Percentiles rank a stretch among this genome's conserved stretches.
phyloP scores from a whole-genome alignment of 2,888 invertebrate species.

The Aphidoletes aphidimyza region DNA sequence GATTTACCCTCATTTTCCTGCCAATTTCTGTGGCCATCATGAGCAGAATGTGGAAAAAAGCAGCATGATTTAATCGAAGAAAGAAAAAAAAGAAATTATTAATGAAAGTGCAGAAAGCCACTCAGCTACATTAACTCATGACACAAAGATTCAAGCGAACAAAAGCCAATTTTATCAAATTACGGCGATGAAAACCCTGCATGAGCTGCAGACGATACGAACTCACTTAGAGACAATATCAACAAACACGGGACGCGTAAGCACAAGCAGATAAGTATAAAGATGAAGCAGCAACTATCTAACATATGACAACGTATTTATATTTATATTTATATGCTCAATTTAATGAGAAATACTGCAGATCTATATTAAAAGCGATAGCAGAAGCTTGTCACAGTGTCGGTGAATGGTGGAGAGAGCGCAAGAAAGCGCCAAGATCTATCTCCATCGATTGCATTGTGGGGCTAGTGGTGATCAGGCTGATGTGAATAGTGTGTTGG shows the following conservation, averaged over 20 bases:
- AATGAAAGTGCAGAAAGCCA: neutral
- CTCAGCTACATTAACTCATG: neutral
- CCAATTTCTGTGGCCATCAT: neutral
- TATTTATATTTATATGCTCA: neutral
- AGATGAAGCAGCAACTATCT: constrained; percentile 6
- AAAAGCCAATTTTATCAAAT: constrained; percentile 37
- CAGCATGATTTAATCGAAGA: constrained; percentile 25
- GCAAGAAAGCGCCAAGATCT: neutral
- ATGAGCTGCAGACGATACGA: neutral
- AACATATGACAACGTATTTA: constrained; percentile 43
- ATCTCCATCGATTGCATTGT: neutral
- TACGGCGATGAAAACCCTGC: neutral
- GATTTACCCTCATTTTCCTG: neutral
- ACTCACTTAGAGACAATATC: too few relatives aligned
- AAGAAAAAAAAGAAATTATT: neutral
- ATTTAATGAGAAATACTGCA: constrained; percentile 18
- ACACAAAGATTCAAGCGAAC: neutral
- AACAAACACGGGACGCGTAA: too few relatives aligned
- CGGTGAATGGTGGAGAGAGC: neutral
- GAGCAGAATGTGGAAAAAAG: neutral
- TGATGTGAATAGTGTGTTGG: neutral
- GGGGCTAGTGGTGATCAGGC: neutral
- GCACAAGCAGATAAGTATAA: neutral
- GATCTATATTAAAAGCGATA: neutral
- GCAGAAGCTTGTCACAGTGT: neutral